Evolutionary conservation across 2,113 vertebrate genomes (phyloP).

Genomic region (Hydropotes inermis): DNA sequence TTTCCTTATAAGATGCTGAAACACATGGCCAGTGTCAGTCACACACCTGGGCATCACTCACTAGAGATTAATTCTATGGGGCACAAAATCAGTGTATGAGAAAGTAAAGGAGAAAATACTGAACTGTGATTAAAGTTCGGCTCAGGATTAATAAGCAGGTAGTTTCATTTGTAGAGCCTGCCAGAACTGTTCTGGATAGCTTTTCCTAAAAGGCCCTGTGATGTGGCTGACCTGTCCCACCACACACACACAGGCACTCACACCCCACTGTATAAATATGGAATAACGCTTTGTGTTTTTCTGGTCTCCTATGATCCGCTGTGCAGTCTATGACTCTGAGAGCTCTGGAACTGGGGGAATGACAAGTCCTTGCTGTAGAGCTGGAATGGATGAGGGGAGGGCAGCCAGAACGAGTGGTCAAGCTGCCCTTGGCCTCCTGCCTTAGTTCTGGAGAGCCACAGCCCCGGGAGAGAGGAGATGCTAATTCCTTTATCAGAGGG

Average conservation of each 20-base stretch:
- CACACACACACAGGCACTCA: neutral
- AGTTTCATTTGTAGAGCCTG: neutral
- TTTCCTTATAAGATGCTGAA: neutral
- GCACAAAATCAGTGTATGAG: neutral
- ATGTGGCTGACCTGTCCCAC: neutral
- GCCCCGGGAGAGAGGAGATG: conserved; percentile 28
- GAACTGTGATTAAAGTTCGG: neutral
- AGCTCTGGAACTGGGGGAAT: neutral
- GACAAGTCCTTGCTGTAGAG: neutral
- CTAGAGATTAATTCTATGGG: neutral
- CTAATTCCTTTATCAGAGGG: conserved; percentile 46
- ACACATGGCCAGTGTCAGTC: neutral
- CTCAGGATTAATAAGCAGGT: neutral
- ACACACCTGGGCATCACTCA: neutral
- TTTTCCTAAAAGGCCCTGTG: neutral
- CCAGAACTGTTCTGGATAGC: neutral
- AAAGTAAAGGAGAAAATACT: neutral
- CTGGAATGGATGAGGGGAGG: neutral
- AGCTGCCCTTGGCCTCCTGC: neutral
- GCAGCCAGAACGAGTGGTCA: neutral
- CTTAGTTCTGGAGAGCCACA: neutral
- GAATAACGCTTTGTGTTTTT: neutral
- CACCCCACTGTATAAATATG: neutral
- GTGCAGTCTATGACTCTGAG: neutral
- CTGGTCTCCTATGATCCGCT: neutral